A percentile compares a stretch with the other conserved stretches of the same genome.
Evolutionary conservation across 2,888 invertebrate species (phyloP).

Genomic region (Anarsia innoxiella): DNA sequence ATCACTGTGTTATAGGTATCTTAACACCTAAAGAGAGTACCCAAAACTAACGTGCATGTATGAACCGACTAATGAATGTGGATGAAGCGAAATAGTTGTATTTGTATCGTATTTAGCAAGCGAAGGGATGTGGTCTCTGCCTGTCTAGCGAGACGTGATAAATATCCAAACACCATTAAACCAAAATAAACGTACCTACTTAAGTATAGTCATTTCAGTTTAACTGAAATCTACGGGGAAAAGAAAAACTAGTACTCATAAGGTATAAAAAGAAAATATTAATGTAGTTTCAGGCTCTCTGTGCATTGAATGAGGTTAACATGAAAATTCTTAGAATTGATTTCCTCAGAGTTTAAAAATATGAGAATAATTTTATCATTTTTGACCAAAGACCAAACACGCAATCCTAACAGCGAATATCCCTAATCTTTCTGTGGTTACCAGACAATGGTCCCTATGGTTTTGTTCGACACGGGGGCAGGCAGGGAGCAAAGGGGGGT

Average conservation of each 20-base stretch:
- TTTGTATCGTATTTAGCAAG: not conserved
- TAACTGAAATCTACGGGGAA: no score
- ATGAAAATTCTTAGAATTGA: not conserved
- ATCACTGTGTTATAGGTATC: no score
- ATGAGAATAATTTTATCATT: not conserved
- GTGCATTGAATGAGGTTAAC: not conserved
- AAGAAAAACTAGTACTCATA: not conserved
- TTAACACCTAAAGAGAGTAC: not conserved
- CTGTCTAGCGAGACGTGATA: no score
- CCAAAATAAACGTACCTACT: no score
- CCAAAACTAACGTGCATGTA: no score
- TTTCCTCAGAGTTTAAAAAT: not conserved
- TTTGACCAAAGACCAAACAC: conserved; percentile 1
- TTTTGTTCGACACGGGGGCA: conserved; percentile 41
- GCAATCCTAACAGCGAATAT: conserved; percentile 10
- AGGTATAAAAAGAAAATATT: not conserved
- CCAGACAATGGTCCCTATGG: conserved; percentile 54
- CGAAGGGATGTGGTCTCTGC: not conserved
- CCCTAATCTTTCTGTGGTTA: conserved; percentile 33
- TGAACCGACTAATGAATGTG: not conserved
- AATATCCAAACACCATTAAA: no score
- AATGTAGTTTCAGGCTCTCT: not conserved
- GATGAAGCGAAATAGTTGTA: not conserved
- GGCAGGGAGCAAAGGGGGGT: no score
- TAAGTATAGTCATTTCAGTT: no score